Conservation (phyloP, 2,797 vertebrate genomes). For the Miichthys miiuy region DNA sequence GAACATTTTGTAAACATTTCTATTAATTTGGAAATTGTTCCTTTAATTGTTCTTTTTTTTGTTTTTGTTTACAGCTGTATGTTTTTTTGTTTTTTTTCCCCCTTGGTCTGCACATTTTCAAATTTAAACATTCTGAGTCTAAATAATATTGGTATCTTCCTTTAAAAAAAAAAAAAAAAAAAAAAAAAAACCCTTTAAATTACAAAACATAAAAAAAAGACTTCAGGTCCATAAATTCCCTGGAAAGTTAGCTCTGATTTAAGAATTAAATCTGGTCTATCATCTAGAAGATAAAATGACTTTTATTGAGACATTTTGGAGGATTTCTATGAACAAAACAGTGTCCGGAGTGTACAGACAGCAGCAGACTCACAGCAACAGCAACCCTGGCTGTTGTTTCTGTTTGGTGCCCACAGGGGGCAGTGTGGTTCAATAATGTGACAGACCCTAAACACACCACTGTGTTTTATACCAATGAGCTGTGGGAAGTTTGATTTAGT, state of each 20-base stretch:
- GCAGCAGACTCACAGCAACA: neutral
- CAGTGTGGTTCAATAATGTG: constrained; percentile 21
- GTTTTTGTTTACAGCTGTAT: no score
- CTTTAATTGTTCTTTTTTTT: no score
- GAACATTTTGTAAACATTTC: no score
- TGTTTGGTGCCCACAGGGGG: constrained; percentile 51
- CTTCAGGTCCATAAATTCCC: neutral
- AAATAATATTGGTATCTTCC: neutral
- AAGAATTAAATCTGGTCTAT: neutral
- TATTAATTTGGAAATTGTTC: no score
- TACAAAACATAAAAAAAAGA: neutral
- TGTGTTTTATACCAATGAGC: neutral
- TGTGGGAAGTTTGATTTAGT: neutral
- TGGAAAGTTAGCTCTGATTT: neutral
- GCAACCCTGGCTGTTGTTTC: constrained; percentile 23
- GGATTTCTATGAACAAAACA: neutral
- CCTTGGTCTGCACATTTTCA: neutral
- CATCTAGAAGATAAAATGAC: neutral
- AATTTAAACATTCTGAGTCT: neutral
- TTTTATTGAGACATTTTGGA: neutral
- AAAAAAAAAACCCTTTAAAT: neutral
- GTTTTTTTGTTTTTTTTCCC: neutral
- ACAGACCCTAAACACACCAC: neutral
- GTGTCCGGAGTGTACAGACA: neutral
- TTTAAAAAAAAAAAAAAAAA: neutral